Evolutionary conservation across 2,113 vertebrate species (phyloP).

Genomic region (Uria aalge): DNA sequence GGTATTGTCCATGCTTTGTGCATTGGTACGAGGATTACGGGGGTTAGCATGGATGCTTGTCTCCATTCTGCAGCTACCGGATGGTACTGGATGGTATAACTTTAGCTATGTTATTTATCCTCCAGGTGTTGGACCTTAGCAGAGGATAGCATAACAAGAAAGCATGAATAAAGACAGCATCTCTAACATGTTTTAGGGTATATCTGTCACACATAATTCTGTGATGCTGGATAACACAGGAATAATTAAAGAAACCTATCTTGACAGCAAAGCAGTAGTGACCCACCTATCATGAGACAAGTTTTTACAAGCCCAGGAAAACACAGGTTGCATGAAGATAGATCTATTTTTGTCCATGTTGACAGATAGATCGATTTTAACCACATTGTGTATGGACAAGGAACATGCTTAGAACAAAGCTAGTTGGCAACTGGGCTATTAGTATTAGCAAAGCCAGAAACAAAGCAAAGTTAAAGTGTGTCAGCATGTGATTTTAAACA

Average conservation of each 20-base stretch:
- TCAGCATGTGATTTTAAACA: not conserved
- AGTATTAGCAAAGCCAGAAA: not conserved
- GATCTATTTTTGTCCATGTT: not conserved
- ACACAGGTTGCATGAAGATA: not conserved
- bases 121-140: not conserved
- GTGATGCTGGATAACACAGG: not conserved
- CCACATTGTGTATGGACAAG: not conserved
- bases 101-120: not conserved
- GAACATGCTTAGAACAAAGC: not conserved
- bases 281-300: not conserved
- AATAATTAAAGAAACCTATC: not conserved
- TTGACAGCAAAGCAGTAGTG: not conserved
- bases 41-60: not conserved
- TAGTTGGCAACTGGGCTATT: not conserved
- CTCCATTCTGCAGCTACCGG: not conserved
- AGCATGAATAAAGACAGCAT: not conserved
- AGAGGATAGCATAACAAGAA: not conserved
- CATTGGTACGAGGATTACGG: not conserved
- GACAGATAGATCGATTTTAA: not conserved
- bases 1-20: not conserved
- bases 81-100: not conserved
- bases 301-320: not conserved
- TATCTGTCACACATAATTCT: not conserved
- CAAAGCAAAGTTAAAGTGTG: not conserved
- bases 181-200: not conserved